Percentiles rank a stretch among this genome's conserved stretches.
Evolutionary conservation across 2,797 vertebrate species (phyloP).

Genomic region (Gorsachius magnificus): DNA sequence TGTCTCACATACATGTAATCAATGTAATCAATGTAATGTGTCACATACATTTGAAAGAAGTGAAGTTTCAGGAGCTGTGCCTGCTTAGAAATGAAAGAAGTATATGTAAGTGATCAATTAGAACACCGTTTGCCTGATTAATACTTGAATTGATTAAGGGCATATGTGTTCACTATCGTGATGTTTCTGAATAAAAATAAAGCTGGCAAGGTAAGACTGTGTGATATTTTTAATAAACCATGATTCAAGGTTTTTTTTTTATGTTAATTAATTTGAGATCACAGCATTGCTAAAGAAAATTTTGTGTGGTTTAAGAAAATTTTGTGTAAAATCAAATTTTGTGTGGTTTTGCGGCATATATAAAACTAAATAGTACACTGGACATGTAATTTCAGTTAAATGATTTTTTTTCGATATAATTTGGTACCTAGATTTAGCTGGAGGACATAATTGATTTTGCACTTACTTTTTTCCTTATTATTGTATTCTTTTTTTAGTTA

Average conservation of each 20-base stretch:
- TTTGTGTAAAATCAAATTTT: not conserved
- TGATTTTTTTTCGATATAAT: not conserved
- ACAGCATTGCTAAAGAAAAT: not conserved
- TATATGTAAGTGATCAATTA: not conserved
- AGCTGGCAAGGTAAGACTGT: not conserved
- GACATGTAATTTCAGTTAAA: not conserved
- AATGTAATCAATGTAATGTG: not conserved
- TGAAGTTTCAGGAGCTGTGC: not conserved
- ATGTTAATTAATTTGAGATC: not conserved
- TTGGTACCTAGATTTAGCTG: not conserved
- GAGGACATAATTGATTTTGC: not conserved
- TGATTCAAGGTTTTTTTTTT: not conserved
- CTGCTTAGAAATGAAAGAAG: not conserved
- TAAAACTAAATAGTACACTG: not conserved
- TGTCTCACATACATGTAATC: no score
- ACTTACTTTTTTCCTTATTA: not conserved
- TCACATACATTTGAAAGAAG: not conserved
- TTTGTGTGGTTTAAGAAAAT: not conserved
- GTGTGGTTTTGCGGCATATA: not conserved
- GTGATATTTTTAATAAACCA: not conserved
- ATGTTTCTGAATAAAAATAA: not conserved
- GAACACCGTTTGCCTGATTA: not conserved
- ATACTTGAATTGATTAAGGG: not conserved
- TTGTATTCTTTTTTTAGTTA: not conserved
- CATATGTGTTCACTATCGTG: not conserved